Evolutionary conservation across 2,113 vertebrate genomes (phyloP).

Genomic region (Sorex araneus): DNA sequence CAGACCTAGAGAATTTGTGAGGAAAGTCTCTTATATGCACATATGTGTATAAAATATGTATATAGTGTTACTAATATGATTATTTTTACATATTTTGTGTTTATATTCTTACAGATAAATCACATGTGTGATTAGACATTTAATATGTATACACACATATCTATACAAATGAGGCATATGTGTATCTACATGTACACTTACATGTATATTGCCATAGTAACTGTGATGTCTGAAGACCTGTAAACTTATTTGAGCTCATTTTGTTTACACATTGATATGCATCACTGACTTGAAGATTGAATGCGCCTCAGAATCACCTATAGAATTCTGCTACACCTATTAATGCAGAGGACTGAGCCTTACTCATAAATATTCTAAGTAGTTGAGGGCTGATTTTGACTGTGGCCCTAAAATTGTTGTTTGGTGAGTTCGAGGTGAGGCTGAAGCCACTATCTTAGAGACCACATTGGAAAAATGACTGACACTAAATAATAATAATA

Average conservation of each 20-base stretch:
- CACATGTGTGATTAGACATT: neutral
- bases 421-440: neutral
- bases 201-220: conserved; percentile 24
- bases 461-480: neutral
- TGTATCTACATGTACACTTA: neutral
- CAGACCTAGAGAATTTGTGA: conserved; percentile 36
- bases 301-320: neutral
- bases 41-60: neutral
- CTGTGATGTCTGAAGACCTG: neutral
- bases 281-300: neutral
- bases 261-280: conserved; percentile 11
- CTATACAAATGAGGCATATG: neutral
- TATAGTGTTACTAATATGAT: conserved; percentile 11
- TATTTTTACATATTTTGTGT: neutral
- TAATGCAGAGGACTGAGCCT: neutral
- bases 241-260: conserved; percentile 20
- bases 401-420: neutral
- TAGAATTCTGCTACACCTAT: neutral
- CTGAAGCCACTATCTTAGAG: neutral
- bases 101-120: neutral
- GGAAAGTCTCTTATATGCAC: neutral
- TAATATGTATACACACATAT: neutral
- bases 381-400: neutral
- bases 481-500: neutral
- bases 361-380: neutral